Evolutionary conservation across 2,888 invertebrate genomes (phyloP).

Genomic region (Agrenia bidenticulata): DNA sequence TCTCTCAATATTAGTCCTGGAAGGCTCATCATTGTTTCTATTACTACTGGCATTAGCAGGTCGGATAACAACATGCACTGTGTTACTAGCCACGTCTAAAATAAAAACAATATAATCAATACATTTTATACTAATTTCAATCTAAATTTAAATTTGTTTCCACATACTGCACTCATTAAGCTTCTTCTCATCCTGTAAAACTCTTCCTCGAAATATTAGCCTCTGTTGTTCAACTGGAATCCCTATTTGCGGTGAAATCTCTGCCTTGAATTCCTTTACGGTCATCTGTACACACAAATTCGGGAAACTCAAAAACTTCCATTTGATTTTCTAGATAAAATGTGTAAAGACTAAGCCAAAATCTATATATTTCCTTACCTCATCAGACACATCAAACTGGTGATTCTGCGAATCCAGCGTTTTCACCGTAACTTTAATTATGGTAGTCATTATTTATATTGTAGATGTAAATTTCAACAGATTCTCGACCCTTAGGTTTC

Average conservation of each 20-base stretch:
- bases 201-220: constrained; percentile 91
- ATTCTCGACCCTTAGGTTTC: too few species aligned
- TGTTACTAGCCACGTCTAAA: constrained; percentile 60
- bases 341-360: constrained; percentile 10
- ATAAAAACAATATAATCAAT: constrained; percentile 12
- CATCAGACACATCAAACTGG: constrained; percentile 76
- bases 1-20: constrained; percentile 26
- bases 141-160: not conserved
- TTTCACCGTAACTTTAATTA: constrained; percentile 78
- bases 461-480: too few species aligned
- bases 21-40: constrained; percentile 44
- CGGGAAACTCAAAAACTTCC: too few species aligned
- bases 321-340: constrained; percentile 8
- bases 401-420: constrained; percentile 86
- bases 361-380: constrained; percentile 65
- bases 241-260: constrained; percentile 73
- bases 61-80: constrained; percentile 61
- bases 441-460: constrained; percentile 25
- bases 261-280: constrained; percentile 76
- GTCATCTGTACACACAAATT: constrained; percentile 75
- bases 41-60: constrained; percentile 54
- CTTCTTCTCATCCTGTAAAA: constrained; percentile 82
- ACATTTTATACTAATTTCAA: constrained; percentile 1
- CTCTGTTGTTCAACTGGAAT: constrained; percentile 81
- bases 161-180: constrained; percentile 76